Conservation (phyloP, 2,113 vertebrate species). For the Xiphophorus hellerii region DNA sequence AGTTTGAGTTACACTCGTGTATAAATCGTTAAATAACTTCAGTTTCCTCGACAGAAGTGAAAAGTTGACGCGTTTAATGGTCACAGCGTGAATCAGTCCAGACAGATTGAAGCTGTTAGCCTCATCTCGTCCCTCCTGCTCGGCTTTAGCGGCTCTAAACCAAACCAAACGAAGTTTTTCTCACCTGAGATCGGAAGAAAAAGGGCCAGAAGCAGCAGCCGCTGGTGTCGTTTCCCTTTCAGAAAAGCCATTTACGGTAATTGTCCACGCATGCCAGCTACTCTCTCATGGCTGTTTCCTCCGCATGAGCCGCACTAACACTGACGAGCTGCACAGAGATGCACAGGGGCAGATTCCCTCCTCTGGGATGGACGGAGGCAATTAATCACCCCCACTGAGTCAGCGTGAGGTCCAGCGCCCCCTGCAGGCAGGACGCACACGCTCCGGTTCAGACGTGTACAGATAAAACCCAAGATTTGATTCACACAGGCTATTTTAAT, state of each 20-base stretch:
- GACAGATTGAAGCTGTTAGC: too few species aligned
- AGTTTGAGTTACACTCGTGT: neutral
- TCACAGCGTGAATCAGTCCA: neutral
- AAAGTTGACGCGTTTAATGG: too few species aligned
- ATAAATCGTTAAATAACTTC: neutral
- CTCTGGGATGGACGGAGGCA: slow-evolving; percentile 43
- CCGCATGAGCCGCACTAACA: slow-evolving; percentile 43
- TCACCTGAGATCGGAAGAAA: slow-evolving; percentile 80
- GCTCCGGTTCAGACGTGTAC: neutral
- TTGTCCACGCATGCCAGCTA: slow-evolving; percentile 73
- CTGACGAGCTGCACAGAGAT: slow-evolving; percentile 27
- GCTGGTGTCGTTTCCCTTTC: slow-evolving; percentile 74
- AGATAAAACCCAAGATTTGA: neutral
- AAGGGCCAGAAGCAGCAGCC: slow-evolving; percentile 68
- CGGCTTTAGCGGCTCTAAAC: neutral
- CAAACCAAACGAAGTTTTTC: neutral
- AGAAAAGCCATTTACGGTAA: slow-evolving; percentile 79
- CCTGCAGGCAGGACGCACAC: slow-evolving; percentile 20
- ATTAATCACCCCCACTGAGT: neutral
- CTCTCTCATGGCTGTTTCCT: slow-evolving; percentile 49
- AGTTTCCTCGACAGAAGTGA: neutral
- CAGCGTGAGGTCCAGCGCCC: slow-evolving; percentile 35
- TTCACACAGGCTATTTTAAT: neutral
- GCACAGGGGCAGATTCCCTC: slow-evolving; percentile 31
- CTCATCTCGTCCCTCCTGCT: neutral